phyloP scores from a whole-genome alignment of 2,797 vertebrate genomes.

The Merluccius polli region DNA sequence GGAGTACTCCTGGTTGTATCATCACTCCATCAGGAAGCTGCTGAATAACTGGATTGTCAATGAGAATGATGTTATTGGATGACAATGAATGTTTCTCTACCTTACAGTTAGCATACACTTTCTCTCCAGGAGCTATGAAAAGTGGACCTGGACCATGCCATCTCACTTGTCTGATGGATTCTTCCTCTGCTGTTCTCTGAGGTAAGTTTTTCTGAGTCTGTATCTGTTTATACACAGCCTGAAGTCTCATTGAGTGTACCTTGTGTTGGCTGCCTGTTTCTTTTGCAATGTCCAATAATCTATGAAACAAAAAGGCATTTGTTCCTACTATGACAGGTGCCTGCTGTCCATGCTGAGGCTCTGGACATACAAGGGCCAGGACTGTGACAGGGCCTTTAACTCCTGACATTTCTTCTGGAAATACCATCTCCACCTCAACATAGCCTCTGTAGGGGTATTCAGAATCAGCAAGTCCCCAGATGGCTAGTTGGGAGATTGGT shows the following conservation, averaged over 20 bases:
- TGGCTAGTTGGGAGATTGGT: conserved; percentile 13
- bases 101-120: too few relatives aligned
- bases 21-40: too few relatives aligned
- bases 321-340: conserved; percentile 26
- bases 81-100: too few relatives aligned
- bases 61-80: too few relatives aligned
- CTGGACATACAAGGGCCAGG: conserved; percentile 32
- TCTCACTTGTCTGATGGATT: not conserved
- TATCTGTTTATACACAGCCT: not conserved
- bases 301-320: conserved; percentile 1
- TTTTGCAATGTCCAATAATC: not conserved
- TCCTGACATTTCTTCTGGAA: conserved; percentile 22
- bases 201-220: not conserved
- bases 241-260: not conserved
- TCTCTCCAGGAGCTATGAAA: too few relatives aligned
- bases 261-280: not conserved
- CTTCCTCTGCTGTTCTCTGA: not conserved
- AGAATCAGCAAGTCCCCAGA: conserved; percentile 31
- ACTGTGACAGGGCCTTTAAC: conserved; percentile 12
- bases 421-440: conserved; percentile 26
- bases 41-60: too few relatives aligned
- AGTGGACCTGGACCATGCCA: too few relatives aligned
- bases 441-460: conserved; percentile 30
- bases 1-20: too few relatives aligned
- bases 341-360: not conserved